Evolutionary conservation across 35 echinoderm and acorn worm genomes (phyloP).

Genomic region (Ophiothrix spiculata): DNA sequence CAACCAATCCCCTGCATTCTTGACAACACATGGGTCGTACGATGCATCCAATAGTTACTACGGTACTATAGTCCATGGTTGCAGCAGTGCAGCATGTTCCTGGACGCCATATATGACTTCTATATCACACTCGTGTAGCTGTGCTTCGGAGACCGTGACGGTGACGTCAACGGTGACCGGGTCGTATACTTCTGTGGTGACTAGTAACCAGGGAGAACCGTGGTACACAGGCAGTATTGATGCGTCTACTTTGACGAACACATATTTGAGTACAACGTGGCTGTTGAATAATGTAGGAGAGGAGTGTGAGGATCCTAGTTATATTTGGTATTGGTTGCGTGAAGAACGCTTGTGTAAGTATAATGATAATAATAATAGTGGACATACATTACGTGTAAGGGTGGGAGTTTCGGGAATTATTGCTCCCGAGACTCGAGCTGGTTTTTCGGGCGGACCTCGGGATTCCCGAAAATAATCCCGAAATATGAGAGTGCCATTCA

Average conservation of each 20-base stretch:
- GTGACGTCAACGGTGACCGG: neutral
- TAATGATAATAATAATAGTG: neutral
- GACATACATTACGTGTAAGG: too few species aligned
- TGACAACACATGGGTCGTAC: conserved; percentile 28
- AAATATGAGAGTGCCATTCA: too few species aligned
- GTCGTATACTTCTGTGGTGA: neutral
- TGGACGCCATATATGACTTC: conserved; percentile 51
- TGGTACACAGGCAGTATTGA: neutral
- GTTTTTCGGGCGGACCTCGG: too few species aligned
- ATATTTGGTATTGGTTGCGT: conserved; percentile 85
- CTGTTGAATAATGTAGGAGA: neutral
- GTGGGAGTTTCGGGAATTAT: too few species aligned
- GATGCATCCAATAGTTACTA: neutral
- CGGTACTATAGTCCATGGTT: conserved; percentile 48
- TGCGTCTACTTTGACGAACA: neutral
- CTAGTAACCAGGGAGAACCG: conserved; percentile 2
- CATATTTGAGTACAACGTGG: neutral
- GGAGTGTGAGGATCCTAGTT: neutral
- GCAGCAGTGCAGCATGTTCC: conserved; percentile 20
- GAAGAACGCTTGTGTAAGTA: conserved; percentile 71
- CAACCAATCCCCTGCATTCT: conserved; percentile 13
- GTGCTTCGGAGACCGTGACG: neutral
- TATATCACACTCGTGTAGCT: neutral
- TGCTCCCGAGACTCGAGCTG: too few species aligned
- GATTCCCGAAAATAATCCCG: too few species aligned